Evolutionary conservation across 92 coral and sea anemone species (phyloP).

Genomic region (Palythoa grandis): DNA sequence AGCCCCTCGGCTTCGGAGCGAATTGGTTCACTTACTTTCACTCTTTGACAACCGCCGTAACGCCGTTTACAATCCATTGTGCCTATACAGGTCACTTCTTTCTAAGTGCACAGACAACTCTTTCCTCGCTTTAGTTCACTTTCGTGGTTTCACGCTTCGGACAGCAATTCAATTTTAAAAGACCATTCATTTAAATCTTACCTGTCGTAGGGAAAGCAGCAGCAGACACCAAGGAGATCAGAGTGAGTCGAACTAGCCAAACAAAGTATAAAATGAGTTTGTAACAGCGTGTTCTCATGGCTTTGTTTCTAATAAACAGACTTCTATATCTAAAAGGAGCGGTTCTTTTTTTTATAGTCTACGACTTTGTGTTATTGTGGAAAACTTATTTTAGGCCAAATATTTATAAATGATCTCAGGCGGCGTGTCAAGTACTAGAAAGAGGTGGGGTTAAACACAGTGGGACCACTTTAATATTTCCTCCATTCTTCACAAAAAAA

Average conservation of each 20-base stretch:
- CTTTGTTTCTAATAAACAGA: background rate
- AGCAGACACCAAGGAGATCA: background rate
- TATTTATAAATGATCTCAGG: slow-evolving; percentile 17
- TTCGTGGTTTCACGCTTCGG: background rate
- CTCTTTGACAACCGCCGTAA: background rate
- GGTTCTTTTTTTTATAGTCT: background rate
- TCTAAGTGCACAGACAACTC: background rate
- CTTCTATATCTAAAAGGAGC: background rate
- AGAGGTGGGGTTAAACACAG: background rate
- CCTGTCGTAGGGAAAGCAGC: background rate
- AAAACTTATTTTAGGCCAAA: background rate
- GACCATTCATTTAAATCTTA: background rate
- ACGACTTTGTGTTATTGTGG: background rate
- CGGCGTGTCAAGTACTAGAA: background rate
- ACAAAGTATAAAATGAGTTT: background rate
- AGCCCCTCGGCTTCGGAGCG: background rate
- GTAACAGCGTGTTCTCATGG: background rate
- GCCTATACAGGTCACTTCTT: background rate
- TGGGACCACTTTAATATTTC: background rate
- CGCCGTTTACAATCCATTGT: background rate
- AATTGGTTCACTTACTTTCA: background rate
- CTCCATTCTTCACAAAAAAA: background rate
- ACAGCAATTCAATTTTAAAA: background rate
- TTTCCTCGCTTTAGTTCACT: background rate
- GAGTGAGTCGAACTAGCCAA: background rate